Evolutionary conservation across 2,888 invertebrate genomes (phyloP).

Genomic region (Nysson spinosus): DNA sequence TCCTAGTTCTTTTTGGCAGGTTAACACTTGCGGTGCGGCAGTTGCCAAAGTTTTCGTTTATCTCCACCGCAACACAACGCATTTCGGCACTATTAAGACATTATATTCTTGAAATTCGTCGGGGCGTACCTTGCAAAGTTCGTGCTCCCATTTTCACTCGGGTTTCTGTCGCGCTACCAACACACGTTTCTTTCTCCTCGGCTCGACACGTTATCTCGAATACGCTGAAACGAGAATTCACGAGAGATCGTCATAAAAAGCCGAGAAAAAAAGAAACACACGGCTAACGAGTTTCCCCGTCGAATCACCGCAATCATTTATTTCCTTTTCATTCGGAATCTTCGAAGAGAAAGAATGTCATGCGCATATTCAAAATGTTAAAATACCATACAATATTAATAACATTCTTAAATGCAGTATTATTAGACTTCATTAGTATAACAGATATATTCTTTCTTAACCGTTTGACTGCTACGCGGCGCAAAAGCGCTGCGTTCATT

Average conservation of each 20-base stretch:
- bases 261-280: neutral
- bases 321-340: neutral
- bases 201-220: constrained; percentile 24
- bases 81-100: constrained; percentile 40
- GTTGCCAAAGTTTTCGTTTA: constrained; percentile 7
- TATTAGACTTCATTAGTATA: too few relatives aligned
- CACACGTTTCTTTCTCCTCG: constrained; percentile 24
- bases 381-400: too few relatives aligned
- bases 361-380: too few relatives aligned
- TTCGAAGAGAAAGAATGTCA: too few relatives aligned
- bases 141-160: constrained; percentile 7
- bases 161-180: constrained; percentile 16
- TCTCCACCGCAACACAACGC: constrained; percentile 20
- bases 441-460: too few relatives aligned
- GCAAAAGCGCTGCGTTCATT: too few relatives aligned
- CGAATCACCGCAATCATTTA: neutral
- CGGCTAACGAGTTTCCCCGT: neutral
- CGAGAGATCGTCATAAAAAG: constrained; percentile 32
- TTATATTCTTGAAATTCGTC: constrained; percentile 56
- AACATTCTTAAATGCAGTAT: too few relatives aligned
- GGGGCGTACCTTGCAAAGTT: constrained; percentile 25
- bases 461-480: too few relatives aligned
- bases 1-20: neutral
- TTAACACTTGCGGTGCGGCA: neutral
- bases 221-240: constrained; percentile 38